Evolutionary conservation across 2,888 invertebrate genomes (phyloP).

Genomic region (Pristionchus japonicus): DNA sequence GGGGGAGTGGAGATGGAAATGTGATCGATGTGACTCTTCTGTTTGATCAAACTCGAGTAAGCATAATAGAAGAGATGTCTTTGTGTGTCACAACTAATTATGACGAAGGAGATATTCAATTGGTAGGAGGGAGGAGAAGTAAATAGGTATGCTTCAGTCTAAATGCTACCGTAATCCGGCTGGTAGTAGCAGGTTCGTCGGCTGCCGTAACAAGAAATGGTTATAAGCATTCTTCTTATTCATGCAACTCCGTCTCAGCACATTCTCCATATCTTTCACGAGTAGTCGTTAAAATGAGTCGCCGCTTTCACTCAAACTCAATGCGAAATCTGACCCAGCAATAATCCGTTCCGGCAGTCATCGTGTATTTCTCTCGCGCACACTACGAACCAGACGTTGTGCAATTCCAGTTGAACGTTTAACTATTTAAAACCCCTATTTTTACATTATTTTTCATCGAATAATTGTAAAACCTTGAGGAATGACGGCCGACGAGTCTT

Average conservation of each 20-base stretch:
- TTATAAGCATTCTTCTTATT: neutral
- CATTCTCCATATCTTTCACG: neutral
- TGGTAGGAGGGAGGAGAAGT: neutral
- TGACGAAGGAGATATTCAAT: neutral
- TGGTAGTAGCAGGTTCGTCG: neutral
- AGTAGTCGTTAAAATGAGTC: neutral
- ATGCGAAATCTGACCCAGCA: neutral
- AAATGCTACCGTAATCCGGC: neutral
- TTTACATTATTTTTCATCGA: neutral
- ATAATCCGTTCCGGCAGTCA: neutral
- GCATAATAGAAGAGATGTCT: neutral
- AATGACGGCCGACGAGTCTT: conserved; percentile 40
- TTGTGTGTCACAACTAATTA: neutral
- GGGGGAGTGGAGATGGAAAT: neutral
- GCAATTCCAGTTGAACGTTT: conserved; percentile 20
- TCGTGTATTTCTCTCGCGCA: neutral
- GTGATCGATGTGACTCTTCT: conserved; percentile 2
- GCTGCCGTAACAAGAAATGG: neutral
- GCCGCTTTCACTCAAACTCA: neutral
- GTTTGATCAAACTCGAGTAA: neutral
- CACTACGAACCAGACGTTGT: conserved; percentile 11
- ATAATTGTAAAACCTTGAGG: neutral
- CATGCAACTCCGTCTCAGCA: neutral
- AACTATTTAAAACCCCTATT: neutral
- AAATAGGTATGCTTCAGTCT: neutral